Conservation (phyloP, 2,113 vertebrate genomes). For the Bagarius yarrelli region DNA sequence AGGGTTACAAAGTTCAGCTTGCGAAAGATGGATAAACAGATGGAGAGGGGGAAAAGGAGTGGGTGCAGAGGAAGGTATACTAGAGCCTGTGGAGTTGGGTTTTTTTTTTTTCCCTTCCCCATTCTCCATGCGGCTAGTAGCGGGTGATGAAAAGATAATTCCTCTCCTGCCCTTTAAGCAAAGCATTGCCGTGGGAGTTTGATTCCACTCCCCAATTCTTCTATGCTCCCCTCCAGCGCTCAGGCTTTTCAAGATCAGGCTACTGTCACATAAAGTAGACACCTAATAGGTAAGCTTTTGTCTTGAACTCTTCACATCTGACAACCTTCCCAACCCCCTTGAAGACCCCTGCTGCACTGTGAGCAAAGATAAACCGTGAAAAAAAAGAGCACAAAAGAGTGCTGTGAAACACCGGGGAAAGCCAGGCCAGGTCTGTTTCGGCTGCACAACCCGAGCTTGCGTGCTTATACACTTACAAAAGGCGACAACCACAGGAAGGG, state of each 20-base stretch:
- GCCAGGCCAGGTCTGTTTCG: slow-evolving; percentile 59
- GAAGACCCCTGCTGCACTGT: slow-evolving; percentile 58
- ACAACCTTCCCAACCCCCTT: slow-evolving; percentile 68
- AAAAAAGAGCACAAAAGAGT: slow-evolving; percentile 61
- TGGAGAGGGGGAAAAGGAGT: slow-evolving; percentile 10
- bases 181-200: slow-evolving; percentile 73
- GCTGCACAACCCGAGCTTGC: slow-evolving; percentile 56
- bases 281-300: slow-evolving; percentile 78
- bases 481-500: slow-evolving; percentile 34
- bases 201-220: slow-evolving; percentile 57
- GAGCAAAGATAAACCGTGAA: slow-evolving; percentile 49
- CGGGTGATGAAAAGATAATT: slow-evolving; percentile 69
- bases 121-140: slow-evolving; percentile 62
- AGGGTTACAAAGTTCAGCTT: slow-evolving; percentile 48
- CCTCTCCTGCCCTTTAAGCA: slow-evolving; percentile 69
- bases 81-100: slow-evolving; percentile 17
- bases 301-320: slow-evolving; percentile 72
- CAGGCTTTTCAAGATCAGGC: slow-evolving; percentile 64
- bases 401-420: slow-evolving; percentile 62
- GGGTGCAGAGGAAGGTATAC: slow-evolving; percentile 35
- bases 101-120: slow-evolving; percentile 40
- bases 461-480: slow-evolving; percentile 51
- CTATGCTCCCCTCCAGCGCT: slow-evolving; percentile 65
- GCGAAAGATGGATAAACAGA: slow-evolving; percentile 47
- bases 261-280: slow-evolving; percentile 66